Evolutionary conservation across 2,888 invertebrate species (phyloP).

Genomic region (Conchocele bisecta): DNA sequence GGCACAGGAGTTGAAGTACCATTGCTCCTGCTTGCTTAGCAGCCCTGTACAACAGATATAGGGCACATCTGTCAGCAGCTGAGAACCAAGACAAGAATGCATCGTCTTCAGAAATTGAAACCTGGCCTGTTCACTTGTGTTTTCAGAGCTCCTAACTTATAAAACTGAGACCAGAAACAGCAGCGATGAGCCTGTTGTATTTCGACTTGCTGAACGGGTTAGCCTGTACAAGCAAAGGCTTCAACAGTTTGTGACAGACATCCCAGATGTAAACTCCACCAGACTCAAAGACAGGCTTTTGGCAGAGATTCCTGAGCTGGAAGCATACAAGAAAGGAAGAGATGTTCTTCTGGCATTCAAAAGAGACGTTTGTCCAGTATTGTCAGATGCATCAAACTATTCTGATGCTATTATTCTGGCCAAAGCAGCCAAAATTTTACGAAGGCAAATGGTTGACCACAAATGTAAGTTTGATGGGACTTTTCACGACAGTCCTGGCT

Average conservation of each 20-base stretch:
- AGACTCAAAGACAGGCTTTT: conserved; percentile 40
- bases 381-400: conserved; percentile 37
- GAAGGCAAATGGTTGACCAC: conserved; percentile 46
- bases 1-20: conserved; percentile 60
- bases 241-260: conserved; percentile 15
- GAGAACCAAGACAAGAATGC: neutral
- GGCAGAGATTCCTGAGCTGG: conserved; percentile 44
- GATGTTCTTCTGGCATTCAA: conserved; percentile 32
- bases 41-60: conserved; percentile 48
- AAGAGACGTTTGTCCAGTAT: conserved; percentile 47
- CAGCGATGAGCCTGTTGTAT: conserved; percentile 26
- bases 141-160: conserved; percentile 27
- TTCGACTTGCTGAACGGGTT: conserved; percentile 36
- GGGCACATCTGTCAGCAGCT: conserved; percentile 15
- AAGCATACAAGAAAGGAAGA: conserved; percentile 43
- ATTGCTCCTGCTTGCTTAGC: conserved; percentile 44
- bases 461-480: conserved; percentile 37
- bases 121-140: too few species aligned
- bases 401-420: conserved; percentile 56
- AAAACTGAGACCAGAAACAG: conserved; percentile 25
- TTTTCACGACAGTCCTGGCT: conserved; percentile 25
- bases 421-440: conserved; percentile 59
- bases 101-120: conserved; percentile 7
- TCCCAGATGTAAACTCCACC: conserved; percentile 20
- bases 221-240: conserved; percentile 32